Base-by-base conservation (phyloP, 1,140 invertebrate species). In the Hesperophylax magnus region DNA sequence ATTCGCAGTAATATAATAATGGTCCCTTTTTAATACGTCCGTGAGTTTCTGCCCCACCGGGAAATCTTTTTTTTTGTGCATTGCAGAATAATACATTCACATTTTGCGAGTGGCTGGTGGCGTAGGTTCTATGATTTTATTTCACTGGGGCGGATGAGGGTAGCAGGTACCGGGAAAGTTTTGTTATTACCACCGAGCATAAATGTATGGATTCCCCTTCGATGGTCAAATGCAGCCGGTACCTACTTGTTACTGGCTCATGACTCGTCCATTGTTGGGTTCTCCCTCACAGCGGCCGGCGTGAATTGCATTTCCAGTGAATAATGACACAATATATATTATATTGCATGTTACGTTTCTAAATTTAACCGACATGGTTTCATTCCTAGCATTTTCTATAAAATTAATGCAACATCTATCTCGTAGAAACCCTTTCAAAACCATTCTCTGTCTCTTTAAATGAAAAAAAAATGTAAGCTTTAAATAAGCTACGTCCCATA, bases 121-220 rank as follows among this genome's bases (percentile, higher is more conserved):
- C 24, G 61, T 31, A 9, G 6, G 61, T 65, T 65, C 15, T 31
- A 65, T 27, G 24, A 65, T 24, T 65, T 65, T 24, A 65, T 65
- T 65, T 24, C 18, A 65, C 24, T 2, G 15, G 24, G 15, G 24
- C 61, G 24, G 18, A 65, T 18, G 61, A 65, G 18, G 8, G 3
- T 0, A 17, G 18, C 31, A 22, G 2, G 22, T 65, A 65, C 24
- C n/a, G 18, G 18, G 24, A 22, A 65, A 18, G 61, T 31, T 65
- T 65, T 65, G 61, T 65, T 65, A 27, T 18, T 22, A 65, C 24
- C 18, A 17, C 7, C 61, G 4, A 18, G 5, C 56, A 47, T 18
- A 58, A 6, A 24, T 65, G 61, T 65, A 65, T 27, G 61, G 61
- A 31, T 65, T 65, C 61, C 61, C 24, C 31, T 65, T 65, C 20